A percentile compares a stretch with the other conserved stretches of the same genome.
These are phyloP conservation scores for Temnothorax nylanderi DNA, from an alignment of 1,140 invertebrate species.

Conservation along the genomic window DNA sequence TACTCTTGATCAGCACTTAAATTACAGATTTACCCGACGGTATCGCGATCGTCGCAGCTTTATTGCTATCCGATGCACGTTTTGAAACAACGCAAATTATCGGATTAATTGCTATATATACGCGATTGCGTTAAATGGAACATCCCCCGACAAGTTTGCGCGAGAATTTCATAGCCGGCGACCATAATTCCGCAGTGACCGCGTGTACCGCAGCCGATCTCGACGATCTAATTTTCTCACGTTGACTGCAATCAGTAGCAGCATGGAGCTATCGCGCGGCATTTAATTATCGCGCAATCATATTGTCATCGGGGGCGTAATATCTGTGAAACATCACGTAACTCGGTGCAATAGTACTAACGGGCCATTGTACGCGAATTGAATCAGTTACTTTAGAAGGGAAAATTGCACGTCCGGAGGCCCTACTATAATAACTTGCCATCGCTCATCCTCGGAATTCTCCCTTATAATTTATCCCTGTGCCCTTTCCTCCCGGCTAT, in stretches of 20 bases:
- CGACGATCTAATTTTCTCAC: constrained; percentile 66
- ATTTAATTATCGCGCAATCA: constrained; percentile 56
- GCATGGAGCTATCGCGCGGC: not conserved
- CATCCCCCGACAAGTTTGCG: not conserved
- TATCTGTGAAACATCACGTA: constrained; percentile 36
- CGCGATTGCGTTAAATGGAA: constrained; percentile 38
- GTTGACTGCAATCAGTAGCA: constrained; percentile 54
- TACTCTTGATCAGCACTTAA: not conserved
- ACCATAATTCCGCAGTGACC: constrained; percentile 52
- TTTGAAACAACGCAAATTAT: constrained; percentile 16
- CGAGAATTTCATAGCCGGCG: constrained; percentile 3
- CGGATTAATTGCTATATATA: not conserved
- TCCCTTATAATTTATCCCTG: not conserved
- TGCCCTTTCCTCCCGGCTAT: not conserved
- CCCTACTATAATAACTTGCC: not conserved
- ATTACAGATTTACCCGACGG: not conserved
- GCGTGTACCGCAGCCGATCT: constrained; percentile 47
- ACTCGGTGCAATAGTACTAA: constrained; percentile 5
- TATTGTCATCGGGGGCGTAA: constrained; percentile 12
- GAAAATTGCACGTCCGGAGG: not conserved
- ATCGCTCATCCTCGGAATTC: constrained; percentile 15
- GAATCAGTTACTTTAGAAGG: constrained; percentile 6
- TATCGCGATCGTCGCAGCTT: not conserved
- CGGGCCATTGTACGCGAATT: constrained; percentile 11
- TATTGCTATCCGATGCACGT: not conserved